Evolutionary conservation across 1,140 invertebrate genomes (phyloP).

Genomic region (Sarcophaga peregrina): DNA sequence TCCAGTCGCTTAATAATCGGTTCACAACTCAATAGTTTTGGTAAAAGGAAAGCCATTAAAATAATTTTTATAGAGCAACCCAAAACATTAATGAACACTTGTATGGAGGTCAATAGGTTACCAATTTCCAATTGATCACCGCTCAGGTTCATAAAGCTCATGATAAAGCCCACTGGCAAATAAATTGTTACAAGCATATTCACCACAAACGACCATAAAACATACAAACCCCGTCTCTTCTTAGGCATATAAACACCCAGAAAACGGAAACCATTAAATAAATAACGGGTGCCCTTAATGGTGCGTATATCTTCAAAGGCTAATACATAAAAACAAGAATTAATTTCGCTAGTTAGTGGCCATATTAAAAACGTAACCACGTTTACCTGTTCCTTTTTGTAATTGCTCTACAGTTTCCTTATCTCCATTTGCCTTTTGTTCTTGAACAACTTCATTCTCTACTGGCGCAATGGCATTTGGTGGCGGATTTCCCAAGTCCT

Average conservation of each 20-base stretch:
- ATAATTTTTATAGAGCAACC: conserved; percentile 52
- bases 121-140: conserved; percentile 50
- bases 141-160: conserved; percentile 47
- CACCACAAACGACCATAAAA: conserved; percentile 42
- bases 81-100: conserved; percentile 52
- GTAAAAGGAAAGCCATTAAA: conserved; percentile 47
- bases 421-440: neutral
- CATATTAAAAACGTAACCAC: too few species aligned
- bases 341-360: neutral
- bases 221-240: conserved; percentile 8
- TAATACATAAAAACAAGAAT: neutral
- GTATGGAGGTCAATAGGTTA: conserved; percentile 51
- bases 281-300: conserved; percentile 24
- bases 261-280: conserved; percentile 43
- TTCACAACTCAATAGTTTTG: conserved; percentile 45
- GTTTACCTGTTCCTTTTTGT: neutral
- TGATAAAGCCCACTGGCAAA: conserved; percentile 49
- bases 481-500: neutral
- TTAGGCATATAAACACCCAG: conserved; percentile 43
- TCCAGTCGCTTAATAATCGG: conserved; percentile 46
- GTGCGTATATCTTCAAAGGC: neutral
- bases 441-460: neutral
- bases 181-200: conserved; percentile 43
- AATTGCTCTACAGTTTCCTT: neutral
- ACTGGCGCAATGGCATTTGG: neutral